Base-by-base conservation (phyloP, 2,888 invertebrate genomes). In the Drosophila differens region DNA sequence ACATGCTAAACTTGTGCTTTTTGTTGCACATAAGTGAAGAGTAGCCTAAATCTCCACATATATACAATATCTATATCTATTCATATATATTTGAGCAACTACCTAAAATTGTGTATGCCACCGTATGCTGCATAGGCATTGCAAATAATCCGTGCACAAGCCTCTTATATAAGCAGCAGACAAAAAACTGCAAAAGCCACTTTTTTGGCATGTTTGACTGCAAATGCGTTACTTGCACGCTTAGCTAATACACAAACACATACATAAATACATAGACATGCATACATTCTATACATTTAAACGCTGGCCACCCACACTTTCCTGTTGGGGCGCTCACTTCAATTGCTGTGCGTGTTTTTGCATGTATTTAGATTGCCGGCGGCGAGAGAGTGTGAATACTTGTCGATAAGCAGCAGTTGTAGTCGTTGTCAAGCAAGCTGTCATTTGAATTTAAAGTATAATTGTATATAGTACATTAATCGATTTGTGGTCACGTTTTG, bases 221-320 rank as follows among this genome's bases (percentile, higher is more conserved):
- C 57, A 58, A 71, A 53, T 72, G 53, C 70, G 70, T 65, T 76
- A 41, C 62, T 60, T 68, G 69, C 69, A 74, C 64, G 57, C 57
- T 65, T 41, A 64, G 55, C 33, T 67, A 63, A 39, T 44, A 41
- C 14, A 30, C 57, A 55, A 22, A 25, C 30, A 39, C 14, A 35
- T 28, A 37, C 37, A 37, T 41, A 19, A 9, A 58, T 44, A 1
- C 3, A 41, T 55, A 32, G 4, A 4, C 33, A 33, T 4, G 0
- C 25, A 55, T 49, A 22, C 25, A 44, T 28, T 47, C 39, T 41
- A 47, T 5, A 10, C 25, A 25, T 32, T 33, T 64, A 44, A 37
- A 47, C 49, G 55, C 60, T 64, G 53, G 30, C 59, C 74, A 65
- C 76, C 76, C 73, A 77, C 78, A 68, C 78, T 69, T 69, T 77